Percentiles rank a stretch among this genome's conserved stretches.
These are phyloP conservation scores for Oceanodroma tethys DNA, from an alignment of 2,113 vertebrate species.

Conservation along the genomic window DNA sequence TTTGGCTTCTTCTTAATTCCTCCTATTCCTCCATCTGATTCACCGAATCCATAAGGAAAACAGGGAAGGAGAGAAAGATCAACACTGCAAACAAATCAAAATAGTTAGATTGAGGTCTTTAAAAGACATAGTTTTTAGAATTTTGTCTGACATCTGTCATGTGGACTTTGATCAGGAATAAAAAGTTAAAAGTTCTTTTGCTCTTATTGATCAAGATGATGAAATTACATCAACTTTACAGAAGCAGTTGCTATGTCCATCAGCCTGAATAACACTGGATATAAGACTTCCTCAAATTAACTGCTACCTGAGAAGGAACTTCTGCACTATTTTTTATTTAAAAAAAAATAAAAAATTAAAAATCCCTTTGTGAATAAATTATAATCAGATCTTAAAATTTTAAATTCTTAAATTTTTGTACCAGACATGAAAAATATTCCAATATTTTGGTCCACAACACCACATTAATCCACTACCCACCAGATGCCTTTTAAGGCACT, in stretches of 20 bases:
- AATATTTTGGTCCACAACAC: neutral
- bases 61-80: neutral
- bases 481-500: neutral
- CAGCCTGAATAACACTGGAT: neutral
- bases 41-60: neutral
- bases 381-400: neutral
- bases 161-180: neutral
- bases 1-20: neutral
- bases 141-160: neutral
- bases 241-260: neutral
- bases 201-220: neutral
- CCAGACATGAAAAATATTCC: neutral
- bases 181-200: neutral
- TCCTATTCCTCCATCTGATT: neutral
- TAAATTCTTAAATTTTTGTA: neutral
- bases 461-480: neutral
- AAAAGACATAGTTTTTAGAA: neutral
- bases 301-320: neutral
- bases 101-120: neutral
- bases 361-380: neutral
- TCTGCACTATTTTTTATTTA: neutral
- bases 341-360: neutral
- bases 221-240: neutral
- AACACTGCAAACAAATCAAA: neutral
- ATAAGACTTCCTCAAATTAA: neutral